A percentile compares a stretch with the other conserved stretches of the same genome.
Conservation (phyloP, 2,113 vertebrate genomes). For the Megaptera novaeangliae region DNA sequence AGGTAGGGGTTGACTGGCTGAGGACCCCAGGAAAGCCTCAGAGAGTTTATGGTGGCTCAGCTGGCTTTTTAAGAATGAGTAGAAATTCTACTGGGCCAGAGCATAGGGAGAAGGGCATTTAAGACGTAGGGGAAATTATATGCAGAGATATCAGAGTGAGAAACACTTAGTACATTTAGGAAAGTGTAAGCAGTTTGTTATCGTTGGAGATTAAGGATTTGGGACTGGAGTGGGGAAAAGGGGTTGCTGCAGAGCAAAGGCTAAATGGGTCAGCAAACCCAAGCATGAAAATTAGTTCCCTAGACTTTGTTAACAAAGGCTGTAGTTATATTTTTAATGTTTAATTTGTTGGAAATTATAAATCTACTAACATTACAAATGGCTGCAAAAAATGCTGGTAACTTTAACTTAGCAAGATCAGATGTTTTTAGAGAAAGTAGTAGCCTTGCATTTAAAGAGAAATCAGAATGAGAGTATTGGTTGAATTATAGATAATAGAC, state of each 20-base stretch:
- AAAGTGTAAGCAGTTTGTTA: neutral
- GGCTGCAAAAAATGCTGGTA: neutral
- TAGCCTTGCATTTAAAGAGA: neutral
- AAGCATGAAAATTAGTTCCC: neutral
- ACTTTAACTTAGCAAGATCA: neutral
- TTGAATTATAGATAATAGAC: neutral
- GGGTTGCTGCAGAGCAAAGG: neutral
- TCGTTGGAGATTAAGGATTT: neutral
- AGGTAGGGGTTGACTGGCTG: neutral
- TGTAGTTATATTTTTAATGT: neutral
- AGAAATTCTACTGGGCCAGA: neutral
- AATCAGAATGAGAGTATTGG: neutral
- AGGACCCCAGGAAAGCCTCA: neutral
- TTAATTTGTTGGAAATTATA: constrained; percentile 24
- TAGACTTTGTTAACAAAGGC: neutral
- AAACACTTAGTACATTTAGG: neutral
- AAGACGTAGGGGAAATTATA: neutral
- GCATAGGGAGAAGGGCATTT: neutral
- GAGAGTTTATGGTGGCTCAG: neutral
- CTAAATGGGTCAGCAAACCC: neutral
- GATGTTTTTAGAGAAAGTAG: neutral
- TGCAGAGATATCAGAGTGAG: neutral
- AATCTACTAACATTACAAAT: neutral
- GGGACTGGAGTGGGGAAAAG: neutral
- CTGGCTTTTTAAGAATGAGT: neutral